Conservation (phyloP, 2,888 invertebrate genomes). For the Pheosia gnoma region DNA sequence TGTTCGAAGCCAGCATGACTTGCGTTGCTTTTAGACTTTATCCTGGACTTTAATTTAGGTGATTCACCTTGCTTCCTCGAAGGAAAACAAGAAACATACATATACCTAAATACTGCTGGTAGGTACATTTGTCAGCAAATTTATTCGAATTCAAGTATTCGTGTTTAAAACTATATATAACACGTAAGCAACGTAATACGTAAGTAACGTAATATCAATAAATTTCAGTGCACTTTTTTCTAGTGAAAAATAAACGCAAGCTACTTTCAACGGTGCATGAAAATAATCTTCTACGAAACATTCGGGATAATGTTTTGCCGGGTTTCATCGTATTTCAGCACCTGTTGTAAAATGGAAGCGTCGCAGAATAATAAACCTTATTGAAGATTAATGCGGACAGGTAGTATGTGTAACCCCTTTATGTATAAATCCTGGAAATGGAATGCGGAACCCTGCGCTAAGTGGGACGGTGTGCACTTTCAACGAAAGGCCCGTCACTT, state of each 20-base stretch:
- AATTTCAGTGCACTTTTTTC: too few species aligned
- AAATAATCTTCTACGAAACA: too few species aligned
- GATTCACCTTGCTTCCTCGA: not conserved
- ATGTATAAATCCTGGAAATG: conserved; percentile 25
- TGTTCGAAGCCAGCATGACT: not conserved
- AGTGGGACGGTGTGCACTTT: conserved; percentile 46
- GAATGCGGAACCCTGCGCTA: conserved; percentile 54
- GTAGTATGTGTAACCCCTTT: conserved; percentile 3
- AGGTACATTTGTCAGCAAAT: too few species aligned
- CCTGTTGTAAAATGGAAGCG: conserved; percentile 13
- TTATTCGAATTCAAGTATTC: too few species aligned
- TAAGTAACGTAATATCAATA: too few species aligned
- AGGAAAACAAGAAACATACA: not conserved
- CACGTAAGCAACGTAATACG: too few species aligned
- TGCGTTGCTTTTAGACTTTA: not conserved
- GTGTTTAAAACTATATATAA: too few species aligned
- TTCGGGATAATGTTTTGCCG: not conserved
- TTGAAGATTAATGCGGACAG: conserved; percentile 13
- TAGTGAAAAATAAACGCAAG: too few species aligned
- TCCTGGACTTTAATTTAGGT: too few species aligned
- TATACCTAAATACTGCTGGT: too few species aligned
- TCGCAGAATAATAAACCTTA: conserved; percentile 16
- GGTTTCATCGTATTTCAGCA: not conserved
- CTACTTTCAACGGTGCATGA: too few species aligned
- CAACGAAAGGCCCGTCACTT: conserved; percentile 44